These are phyloP conservation scores for Oeneis ivallda DNA, from an alignment of 2,888 invertebrate genomes.

Conservation along the genomic window DNA sequence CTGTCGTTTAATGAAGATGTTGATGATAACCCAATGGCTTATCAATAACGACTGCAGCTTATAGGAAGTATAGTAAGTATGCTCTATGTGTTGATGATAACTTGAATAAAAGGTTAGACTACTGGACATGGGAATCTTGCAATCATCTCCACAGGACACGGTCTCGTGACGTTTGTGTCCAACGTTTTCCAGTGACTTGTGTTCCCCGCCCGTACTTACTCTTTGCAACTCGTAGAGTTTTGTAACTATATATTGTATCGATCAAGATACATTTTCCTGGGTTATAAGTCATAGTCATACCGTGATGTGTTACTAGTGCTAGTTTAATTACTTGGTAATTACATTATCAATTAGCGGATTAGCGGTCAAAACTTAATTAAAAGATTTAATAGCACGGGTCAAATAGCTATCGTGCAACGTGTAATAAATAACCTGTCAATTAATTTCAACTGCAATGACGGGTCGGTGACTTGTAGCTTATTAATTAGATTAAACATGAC, in stretches of 20 bases:
- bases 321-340: neutral
- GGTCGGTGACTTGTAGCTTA: neutral
- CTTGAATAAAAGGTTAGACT: too few relatives aligned
- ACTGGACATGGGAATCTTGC: too few relatives aligned
- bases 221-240: too few relatives aligned
- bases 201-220: too few relatives aligned
- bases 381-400: slow-evolving; percentile 11
- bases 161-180: neutral
- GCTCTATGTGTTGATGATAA: too few relatives aligned
- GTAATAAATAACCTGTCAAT: slow-evolving; percentile 24
- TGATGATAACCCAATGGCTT: too few relatives aligned
- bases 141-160: too few relatives aligned
- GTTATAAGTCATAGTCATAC: neutral
- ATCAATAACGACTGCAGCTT: too few relatives aligned
- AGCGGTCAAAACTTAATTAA: slow-evolving; percentile 5
- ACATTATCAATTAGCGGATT: slow-evolving; percentile 16
- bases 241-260: too few relatives aligned
- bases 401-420: slow-evolving; percentile 19
- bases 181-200: neutral
- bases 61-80: too few relatives aligned
- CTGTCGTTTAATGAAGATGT: too few relatives aligned
- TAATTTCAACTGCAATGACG: slow-evolving; percentile 11
- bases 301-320: neutral
- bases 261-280: slow-evolving; percentile 1
- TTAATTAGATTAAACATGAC: slow-evolving; percentile 1